A percentile compares a stretch with the other conserved stretches of the same genome.
phyloP scores from a whole-genome alignment of 1,140 invertebrate genomes.

The Drosophila nannoptera region DNA sequence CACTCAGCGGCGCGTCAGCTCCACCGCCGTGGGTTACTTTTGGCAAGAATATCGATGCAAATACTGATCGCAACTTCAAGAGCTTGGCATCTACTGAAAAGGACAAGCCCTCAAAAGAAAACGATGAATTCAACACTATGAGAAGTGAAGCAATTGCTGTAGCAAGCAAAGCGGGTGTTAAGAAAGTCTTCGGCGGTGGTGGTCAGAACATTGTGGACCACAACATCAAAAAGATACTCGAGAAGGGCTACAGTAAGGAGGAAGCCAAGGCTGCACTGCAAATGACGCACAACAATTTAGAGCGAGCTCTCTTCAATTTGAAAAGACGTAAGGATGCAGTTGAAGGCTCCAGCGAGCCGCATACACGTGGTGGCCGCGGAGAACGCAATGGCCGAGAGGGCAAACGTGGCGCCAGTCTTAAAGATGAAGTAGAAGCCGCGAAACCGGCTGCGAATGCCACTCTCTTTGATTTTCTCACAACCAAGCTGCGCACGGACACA shows the following conservation, averaged over 20 bases:
- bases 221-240: slow-evolving; percentile 89
- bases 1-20: slow-evolving; percentile 85
- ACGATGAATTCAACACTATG: slow-evolving; percentile 91
- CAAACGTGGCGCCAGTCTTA: slow-evolving; percentile 79
- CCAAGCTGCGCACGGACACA: slow-evolving; percentile 82
- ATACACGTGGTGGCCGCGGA: slow-evolving; percentile 79
- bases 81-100: slow-evolving; percentile 82
- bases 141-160: slow-evolving; percentile 92
- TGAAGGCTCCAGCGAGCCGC: slow-evolving; percentile 37
- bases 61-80: slow-evolving; percentile 85
- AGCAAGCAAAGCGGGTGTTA: slow-evolving; percentile 87
- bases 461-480: slow-evolving; percentile 92
- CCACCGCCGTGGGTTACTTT: slow-evolving; percentile 94
- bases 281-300: slow-evolving; percentile 86
- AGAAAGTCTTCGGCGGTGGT: slow-evolving; percentile 86
- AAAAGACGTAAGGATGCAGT: slow-evolving; percentile 81
- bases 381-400: slow-evolving; percentile 54
- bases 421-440: slow-evolving; percentile 81
- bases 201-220: slow-evolving; percentile 86
- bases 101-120: slow-evolving; percentile 83
- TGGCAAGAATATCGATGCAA: slow-evolving; percentile 84
- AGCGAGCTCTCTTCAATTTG: slow-evolving; percentile 85
- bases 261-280: slow-evolving; percentile 87
- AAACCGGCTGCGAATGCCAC: slow-evolving; percentile 92
- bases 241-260: slow-evolving; percentile 88